Evolutionary conservation across 2,888 invertebrate species (phyloP), one percentile per base, ranked within the genome.

Genomic region (Holacanthella duospinosa): DNA sequence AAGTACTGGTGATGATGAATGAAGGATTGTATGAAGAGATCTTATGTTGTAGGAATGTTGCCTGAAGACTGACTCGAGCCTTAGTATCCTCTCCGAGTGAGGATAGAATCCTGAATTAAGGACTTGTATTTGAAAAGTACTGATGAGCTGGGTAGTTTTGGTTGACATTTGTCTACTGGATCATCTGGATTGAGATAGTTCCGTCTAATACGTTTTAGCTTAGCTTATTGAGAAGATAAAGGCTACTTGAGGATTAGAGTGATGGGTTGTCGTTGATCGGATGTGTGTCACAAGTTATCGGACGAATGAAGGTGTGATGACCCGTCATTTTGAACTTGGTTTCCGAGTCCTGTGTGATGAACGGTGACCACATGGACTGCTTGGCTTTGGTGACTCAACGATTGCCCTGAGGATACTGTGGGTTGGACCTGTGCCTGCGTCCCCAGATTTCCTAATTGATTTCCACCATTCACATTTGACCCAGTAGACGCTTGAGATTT

Each of bases 401-500:
- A 59, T 62, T 56, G 64, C n/a, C 48, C 48, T 16, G 48, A 48
- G 21, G 48, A 48, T 4, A 48, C 48, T 9, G 48, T 9, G 12
- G 48, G 12, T 59, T 25, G 60, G 53, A 29, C 25, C 36, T 59
- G 48, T 43, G 29, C 65, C 61, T 54, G 67, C 58, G 44, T 63
- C 60, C 29, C 64, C 2, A 67, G 69, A 54, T 65, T 69, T 6
- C 61, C 66, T 24, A 65, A 66, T 55, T 67, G 66, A 44, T 60
- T 62, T 28, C 65, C 62, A 26, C 62, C 59, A 55, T 62, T 68
- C 21, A 64, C 57, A 29, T 57, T 57, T 28, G 57, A 57, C 26
- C 44, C 48, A 36, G 59, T n/a, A n/a, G 24, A 16, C 2, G 59
- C n/a, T 27, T 59, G 59, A 26, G 55, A 55, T 26, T 80, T 77